A percentile compares a stretch with the other conserved stretches of the same genome.
These are phyloP conservation scores for Leptinotarsa tumamoca DNA, from an alignment of 2,888 invertebrate species.

Conservation along the genomic window DNA sequence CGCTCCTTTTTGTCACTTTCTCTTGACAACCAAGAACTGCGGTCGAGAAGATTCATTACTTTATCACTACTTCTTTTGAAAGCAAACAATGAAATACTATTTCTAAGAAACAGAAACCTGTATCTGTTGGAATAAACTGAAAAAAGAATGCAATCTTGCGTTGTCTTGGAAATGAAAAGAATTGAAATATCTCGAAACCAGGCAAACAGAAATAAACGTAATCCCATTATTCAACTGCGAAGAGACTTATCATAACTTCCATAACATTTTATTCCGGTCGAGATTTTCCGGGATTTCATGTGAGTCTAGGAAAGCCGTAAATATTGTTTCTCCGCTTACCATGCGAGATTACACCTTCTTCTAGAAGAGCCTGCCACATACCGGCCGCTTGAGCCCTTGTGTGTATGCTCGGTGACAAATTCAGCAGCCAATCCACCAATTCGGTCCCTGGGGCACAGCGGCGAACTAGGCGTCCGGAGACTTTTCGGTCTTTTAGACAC, in stretches of 20 bases:
- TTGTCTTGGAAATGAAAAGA: neutral
- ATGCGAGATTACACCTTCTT: conserved; percentile 82
- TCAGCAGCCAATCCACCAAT: conserved; percentile 83
- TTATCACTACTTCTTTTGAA: too few relatives aligned
- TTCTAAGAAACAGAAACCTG: too few relatives aligned
- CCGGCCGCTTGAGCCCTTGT: conserved; percentile 79
- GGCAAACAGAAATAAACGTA: neutral
- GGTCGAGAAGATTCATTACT: too few relatives aligned
- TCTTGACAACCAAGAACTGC: too few relatives aligned
- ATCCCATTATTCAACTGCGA: neutral
- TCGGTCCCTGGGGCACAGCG: conserved; percentile 83
- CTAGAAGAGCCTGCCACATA: conserved; percentile 87
- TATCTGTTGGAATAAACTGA: too few relatives aligned
- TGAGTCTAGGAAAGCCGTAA: neutral
- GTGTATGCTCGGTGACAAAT: conserved; percentile 73
- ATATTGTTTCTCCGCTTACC: conserved; percentile 68
- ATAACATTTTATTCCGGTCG: neutral
- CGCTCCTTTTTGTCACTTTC: too few relatives aligned
- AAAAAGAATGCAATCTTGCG: neutral
- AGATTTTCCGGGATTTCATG: neutral
- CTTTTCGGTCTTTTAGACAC: conserved; percentile 67
- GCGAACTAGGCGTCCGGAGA: conserved; percentile 73
- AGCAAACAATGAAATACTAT: too few relatives aligned
- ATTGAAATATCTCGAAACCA: neutral
- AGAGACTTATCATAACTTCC: neutral